phyloP scores from a whole-genome alignment of 1,140 invertebrate genomes.

The Matsumurasca onukii region DNA sequence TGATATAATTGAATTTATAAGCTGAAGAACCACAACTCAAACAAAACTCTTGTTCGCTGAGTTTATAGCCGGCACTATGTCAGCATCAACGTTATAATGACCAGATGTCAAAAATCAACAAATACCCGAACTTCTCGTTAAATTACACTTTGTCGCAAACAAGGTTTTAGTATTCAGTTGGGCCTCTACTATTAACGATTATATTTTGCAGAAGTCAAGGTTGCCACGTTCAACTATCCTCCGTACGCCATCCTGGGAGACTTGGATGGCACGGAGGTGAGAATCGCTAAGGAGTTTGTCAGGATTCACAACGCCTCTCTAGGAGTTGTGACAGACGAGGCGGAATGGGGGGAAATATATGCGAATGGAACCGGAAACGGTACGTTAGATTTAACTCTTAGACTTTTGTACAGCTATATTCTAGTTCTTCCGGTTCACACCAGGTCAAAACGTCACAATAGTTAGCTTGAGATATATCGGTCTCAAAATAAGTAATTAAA shows the following conservation, averaged over 20 bases:
- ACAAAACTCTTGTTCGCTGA: neutral
- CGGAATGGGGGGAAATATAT: conserved; percentile 59
- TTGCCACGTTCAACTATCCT: conserved; percentile 32
- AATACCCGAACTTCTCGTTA: neutral
- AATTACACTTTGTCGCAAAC: neutral
- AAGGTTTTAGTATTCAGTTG: neutral
- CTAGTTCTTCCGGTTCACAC: too few relatives aligned
- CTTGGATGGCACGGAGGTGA: conserved; percentile 50
- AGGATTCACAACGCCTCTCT: conserved; percentile 49
- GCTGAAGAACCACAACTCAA: too few relatives aligned
- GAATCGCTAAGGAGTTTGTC: conserved; percentile 45
- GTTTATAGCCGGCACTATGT: neutral
- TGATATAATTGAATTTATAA: too few relatives aligned
- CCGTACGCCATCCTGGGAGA: conserved; percentile 33
- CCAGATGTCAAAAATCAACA: neutral
- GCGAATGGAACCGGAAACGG: conserved; percentile 58
- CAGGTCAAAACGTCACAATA: too few relatives aligned
- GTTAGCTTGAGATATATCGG: too few relatives aligned
- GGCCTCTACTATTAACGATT: neutral
- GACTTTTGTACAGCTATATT: too few relatives aligned
- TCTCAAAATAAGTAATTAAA: too few relatives aligned
- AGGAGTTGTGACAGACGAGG: conserved; percentile 50
- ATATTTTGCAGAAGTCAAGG: conserved; percentile 20
- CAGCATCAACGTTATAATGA: neutral
- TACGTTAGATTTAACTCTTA: too few relatives aligned